phyloP scores from a whole-genome alignment of 2,113 vertebrate genomes.

The Mustelus asterias region DNA sequence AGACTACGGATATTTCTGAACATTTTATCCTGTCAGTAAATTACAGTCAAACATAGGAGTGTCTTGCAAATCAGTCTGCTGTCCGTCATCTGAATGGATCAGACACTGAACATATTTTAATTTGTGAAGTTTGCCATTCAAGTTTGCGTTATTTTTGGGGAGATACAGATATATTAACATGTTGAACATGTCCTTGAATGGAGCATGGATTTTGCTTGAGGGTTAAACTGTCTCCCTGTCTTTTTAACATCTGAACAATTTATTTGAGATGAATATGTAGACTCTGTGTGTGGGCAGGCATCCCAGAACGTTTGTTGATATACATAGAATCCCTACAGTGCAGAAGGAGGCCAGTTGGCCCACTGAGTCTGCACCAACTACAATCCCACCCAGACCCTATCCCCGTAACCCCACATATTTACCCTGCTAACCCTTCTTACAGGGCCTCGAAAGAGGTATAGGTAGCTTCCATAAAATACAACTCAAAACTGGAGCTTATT shows the following conservation, averaged over 20 bases:
- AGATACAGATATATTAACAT: neutral
- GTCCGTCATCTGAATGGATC: neutral
- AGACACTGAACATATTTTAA: neutral
- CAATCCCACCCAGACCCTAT: too few species aligned
- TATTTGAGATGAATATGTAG: neutral
- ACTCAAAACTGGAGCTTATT: neutral
- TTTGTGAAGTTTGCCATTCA: neutral
- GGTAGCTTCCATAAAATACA: neutral
- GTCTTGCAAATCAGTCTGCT: neutral
- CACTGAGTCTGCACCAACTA: too few species aligned
- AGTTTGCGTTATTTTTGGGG: neutral
- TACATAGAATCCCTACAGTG: too few species aligned
- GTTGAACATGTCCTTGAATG: neutral
- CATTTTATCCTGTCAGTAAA: neutral
- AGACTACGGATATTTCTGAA: neutral
- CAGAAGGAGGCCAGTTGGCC: too few species aligned
- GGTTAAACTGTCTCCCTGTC: neutral
- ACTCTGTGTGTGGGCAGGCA: neutral
- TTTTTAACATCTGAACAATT: neutral
- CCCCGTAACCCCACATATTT: too few species aligned
- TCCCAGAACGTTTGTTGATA: too few species aligned
- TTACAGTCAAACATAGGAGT: too few species aligned
- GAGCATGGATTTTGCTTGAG: neutral
- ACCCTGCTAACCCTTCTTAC: too few species aligned
- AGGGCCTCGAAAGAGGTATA: neutral